phyloP scores from a whole-genome alignment of 2,888 invertebrate species.

The Volucella zonaria region DNA sequence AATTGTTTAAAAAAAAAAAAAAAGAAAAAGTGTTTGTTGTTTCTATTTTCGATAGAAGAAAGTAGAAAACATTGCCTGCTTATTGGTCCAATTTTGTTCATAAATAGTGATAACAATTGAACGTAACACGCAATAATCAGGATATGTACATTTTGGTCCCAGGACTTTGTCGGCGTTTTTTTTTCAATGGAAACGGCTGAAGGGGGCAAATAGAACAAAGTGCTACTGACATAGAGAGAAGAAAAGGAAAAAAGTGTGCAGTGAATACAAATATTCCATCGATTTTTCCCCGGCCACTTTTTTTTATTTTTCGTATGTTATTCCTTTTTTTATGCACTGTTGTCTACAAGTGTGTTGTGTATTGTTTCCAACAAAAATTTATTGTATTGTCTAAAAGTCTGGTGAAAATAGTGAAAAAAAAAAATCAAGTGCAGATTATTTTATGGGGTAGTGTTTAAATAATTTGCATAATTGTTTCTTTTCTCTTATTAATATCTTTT shows the following conservation, averaged over 20 bases:
- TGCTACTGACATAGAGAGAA: slow-evolving; percentile 37
- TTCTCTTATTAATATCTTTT: neutral
- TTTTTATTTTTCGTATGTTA: slow-evolving; percentile 27
- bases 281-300: slow-evolving; percentile 62
- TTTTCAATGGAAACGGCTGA: slow-evolving; percentile 49
- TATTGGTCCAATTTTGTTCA: slow-evolving; percentile 41
- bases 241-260: slow-evolving; percentile 39
- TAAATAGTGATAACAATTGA: slow-evolving; percentile 68
- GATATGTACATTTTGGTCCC: slow-evolving; percentile 22
- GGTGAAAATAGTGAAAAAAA: slow-evolving; percentile 3
- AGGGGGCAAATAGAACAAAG: slow-evolving; percentile 39
- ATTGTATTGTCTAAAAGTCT: slow-evolving; percentile 19
- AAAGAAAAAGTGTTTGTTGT: slow-evolving; percentile 25
- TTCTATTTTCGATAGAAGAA: slow-evolving; percentile 53
- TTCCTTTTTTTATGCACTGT: slow-evolving; percentile 33
- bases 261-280: slow-evolving; percentile 65
- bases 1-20: slow-evolving; percentile 2
- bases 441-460: too few species aligned
- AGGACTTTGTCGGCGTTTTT: slow-evolving; percentile 57
- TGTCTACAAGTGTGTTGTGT: slow-evolving; percentile 59
- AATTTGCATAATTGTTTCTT: neutral
- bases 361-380: slow-evolving; percentile 26
- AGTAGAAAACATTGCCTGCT: slow-evolving; percentile 56
- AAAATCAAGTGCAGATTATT: too few species aligned
- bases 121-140: slow-evolving; percentile 71